Evolutionary conservation across 2,888 invertebrate species (phyloP).

Genomic region (Rotaria sp.): DNA sequence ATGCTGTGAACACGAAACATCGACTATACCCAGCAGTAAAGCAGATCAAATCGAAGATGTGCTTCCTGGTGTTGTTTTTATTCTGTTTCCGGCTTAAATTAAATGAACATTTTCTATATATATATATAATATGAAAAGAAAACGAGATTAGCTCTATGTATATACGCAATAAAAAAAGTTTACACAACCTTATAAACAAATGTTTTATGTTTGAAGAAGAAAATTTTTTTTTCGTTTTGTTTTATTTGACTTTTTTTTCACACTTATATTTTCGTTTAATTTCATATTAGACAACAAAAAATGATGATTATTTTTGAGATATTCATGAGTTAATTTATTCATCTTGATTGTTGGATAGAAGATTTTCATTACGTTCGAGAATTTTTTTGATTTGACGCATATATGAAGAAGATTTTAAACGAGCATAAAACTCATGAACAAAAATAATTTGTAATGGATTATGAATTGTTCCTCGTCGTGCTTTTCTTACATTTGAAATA

Average conservation of each 20-base stretch:
- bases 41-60: not conserved
- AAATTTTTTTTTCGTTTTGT: not conserved
- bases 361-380: not conserved
- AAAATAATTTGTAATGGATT: not conserved
- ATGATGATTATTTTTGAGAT: not conserved
- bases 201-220: not conserved
- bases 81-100: not conserved
- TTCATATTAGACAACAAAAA: not conserved
- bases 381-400: not conserved
- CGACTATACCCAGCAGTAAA: not conserved
- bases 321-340: not conserved
- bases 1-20: constrained; percentile 1
- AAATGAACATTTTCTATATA: not conserved
- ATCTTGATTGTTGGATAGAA: not conserved
- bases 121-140: not conserved
- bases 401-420: not conserved
- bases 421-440: not conserved
- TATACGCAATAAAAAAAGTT: not conserved
- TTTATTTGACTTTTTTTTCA: not conserved
- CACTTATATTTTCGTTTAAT: not conserved
- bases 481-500: not conserved
- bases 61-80: not conserved
- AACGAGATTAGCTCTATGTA: not conserved
- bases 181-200: not conserved
- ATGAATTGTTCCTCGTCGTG: not conserved